A percentile compares a stretch with the other conserved stretches of the same genome.
Evolutionary conservation across 1,140 invertebrate species (phyloP).

Genomic region (Drosophila carrolli): DNA sequence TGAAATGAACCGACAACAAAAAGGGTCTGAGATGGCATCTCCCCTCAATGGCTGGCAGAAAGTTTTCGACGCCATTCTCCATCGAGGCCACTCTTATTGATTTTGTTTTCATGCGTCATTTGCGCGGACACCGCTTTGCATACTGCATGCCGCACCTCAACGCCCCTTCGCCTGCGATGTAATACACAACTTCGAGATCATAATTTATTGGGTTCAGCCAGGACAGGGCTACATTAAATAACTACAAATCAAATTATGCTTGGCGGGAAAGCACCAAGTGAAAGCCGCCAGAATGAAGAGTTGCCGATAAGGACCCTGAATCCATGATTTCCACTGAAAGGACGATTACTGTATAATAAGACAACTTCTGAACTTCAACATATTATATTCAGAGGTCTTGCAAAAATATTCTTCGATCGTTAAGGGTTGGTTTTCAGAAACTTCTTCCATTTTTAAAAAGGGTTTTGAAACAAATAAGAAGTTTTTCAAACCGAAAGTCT

Average conservation of each 20-base stretch:
- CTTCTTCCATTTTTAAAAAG: too few relatives aligned
- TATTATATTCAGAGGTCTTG: too few relatives aligned
- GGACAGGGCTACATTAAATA: slow-evolving; percentile 46
- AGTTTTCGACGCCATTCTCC: slow-evolving; percentile 11
- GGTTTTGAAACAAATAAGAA: too few relatives aligned
- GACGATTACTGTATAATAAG: too few relatives aligned
- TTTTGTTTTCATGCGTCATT: slow-evolving; percentile 76
- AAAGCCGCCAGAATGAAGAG: neutral
- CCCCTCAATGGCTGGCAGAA: slow-evolving; percentile 15
- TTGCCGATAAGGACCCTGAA: neutral
- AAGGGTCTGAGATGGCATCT: slow-evolving; percentile 68
- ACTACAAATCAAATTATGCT: slow-evolving; percentile 51
- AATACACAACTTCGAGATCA: slow-evolving; percentile 20
- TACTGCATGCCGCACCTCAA: slow-evolving; percentile 56
- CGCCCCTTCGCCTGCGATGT: slow-evolving; percentile 8
- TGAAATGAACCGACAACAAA: slow-evolving; percentile 74
- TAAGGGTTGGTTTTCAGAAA: too few relatives aligned
- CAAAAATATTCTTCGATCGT: too few relatives aligned
- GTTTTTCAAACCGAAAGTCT: too few relatives aligned
- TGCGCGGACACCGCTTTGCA: slow-evolving; percentile 60
- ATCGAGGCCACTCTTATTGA: slow-evolving; percentile 57
- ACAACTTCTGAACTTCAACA: too few relatives aligned
- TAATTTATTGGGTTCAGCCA: slow-evolving; percentile 57
- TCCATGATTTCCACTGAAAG: too few relatives aligned
- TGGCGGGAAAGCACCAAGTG: slow-evolving; percentile 4